Evolutionary conservation across 1,140 invertebrate species (phyloP).

Genomic region (Euura lappo): DNA sequence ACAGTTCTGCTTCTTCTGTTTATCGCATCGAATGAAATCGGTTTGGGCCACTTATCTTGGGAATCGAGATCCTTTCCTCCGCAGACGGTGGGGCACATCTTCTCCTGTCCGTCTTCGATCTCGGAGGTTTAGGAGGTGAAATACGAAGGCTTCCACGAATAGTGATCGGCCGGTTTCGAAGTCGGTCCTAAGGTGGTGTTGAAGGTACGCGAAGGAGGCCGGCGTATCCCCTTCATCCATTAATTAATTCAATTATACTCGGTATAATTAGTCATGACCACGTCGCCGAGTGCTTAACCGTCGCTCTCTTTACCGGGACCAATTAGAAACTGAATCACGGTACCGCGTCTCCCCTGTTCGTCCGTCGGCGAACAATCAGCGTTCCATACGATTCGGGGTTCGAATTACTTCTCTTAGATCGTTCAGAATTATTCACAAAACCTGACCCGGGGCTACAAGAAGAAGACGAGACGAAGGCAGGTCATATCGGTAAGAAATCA

Average conservation of each 20-base stretch:
- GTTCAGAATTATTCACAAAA: too few species aligned
- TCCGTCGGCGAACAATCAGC: too few species aligned
- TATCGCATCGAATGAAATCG: too few species aligned
- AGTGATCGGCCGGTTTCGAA: background rate
- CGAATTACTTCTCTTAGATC: too few species aligned
- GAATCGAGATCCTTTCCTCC: too few species aligned
- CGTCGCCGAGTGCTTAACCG: background rate
- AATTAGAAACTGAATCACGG: background rate
- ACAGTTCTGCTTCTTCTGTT: too few species aligned
- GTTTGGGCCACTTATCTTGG: too few species aligned
- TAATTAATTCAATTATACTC: slow-evolving; percentile 14
- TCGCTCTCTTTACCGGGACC: too few species aligned
- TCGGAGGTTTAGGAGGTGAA: slow-evolving; percentile 3
- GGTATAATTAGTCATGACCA: slow-evolving; percentile 1
- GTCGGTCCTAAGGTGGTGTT: background rate
- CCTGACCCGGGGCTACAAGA: too few species aligned
- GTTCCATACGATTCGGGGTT: background rate
- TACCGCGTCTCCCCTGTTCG: background rate
- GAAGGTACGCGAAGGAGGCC: background rate
- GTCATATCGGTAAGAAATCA: too few species aligned
- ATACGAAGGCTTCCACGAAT: background rate
- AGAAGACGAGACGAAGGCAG: too few species aligned
- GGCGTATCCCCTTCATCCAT: background rate
- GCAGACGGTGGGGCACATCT: background rate
- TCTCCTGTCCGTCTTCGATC: slow-evolving; percentile 8